Conservation (phyloP, 1,140 invertebrate species). For the Penaeus vannamei region DNA sequence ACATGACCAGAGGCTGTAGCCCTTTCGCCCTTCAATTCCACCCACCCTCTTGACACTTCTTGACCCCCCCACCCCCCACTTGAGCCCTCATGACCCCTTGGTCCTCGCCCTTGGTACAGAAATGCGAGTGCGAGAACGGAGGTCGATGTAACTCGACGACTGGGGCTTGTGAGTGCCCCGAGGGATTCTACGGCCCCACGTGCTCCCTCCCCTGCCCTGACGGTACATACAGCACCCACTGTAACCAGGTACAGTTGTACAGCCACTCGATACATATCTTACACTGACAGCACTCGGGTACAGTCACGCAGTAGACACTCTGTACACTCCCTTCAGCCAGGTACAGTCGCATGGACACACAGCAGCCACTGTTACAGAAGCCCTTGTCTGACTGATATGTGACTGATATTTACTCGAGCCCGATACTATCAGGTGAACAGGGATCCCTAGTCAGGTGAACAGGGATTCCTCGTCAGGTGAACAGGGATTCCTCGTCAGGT, state of each 20-base stretch:
- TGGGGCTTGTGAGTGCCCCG: slow-evolving; percentile 86
- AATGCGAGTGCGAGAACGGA: slow-evolving; percentile 63
- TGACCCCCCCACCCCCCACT: neutral
- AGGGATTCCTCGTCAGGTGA: no score
- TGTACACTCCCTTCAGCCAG: neutral
- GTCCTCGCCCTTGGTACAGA: slow-evolving; percentile 18
- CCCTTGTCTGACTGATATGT: no score
- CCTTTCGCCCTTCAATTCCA: neutral
- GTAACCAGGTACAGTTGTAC: slow-evolving; percentile 44
- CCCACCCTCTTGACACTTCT: neutral
- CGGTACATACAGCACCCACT: slow-evolving; percentile 79
- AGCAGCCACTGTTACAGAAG: no score
- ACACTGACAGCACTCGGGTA: slow-evolving; percentile 84
- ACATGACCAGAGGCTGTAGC: no score
- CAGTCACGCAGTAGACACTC: neutral
- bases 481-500: no score
- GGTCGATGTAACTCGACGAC: slow-evolving; percentile 89
- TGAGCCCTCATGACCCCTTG: neutral
- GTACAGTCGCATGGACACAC: no score
- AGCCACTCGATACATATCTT: slow-evolving; percentile 75
- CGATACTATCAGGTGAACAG: no score
- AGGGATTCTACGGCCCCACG: slow-evolving; percentile 86
- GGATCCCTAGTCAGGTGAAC: no score
- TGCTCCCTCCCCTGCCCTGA: slow-evolving; percentile 88
- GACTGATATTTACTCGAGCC: no score